phyloP scores from a whole-genome alignment of 2,888 invertebrate species.

The Trilocha varians region DNA sequence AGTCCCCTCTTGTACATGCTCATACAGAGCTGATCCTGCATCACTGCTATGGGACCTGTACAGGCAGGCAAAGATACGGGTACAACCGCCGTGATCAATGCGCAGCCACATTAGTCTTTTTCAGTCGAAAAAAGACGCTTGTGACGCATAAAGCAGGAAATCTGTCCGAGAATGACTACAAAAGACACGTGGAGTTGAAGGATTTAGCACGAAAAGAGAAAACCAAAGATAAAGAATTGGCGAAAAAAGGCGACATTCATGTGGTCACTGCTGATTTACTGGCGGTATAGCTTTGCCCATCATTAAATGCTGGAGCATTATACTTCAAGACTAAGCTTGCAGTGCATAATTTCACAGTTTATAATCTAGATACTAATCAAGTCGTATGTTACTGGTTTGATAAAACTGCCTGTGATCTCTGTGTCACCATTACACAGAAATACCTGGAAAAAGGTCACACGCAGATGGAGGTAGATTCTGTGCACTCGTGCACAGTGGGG shows the following conservation, averaged over 20 bases:
- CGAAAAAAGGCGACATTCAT: slow-evolving; percentile 11
- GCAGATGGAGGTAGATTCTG: too few species aligned
- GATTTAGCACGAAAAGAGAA: slow-evolving; percentile 10
- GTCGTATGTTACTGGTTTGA: slow-evolving; percentile 14
- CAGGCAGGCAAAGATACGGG: too few species aligned
- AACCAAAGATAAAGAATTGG: too few species aligned
- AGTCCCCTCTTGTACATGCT: too few species aligned
- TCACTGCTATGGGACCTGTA: too few species aligned
- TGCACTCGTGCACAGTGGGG: too few species aligned
- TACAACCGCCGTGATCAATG: too few species aligned
- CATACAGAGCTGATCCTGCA: too few species aligned
- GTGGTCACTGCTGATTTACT: slow-evolving; percentile 19
- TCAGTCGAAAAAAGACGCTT: slow-evolving; percentile 19
- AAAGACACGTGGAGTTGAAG: slow-evolving; percentile 12
- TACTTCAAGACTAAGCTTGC: slow-evolving; percentile 27
- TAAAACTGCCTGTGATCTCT: slow-evolving; percentile 9
- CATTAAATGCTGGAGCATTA: slow-evolving; percentile 19
- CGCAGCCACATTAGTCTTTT: too few species aligned
- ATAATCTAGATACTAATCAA: slow-evolving; percentile 16
- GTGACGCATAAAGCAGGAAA: slow-evolving; percentile 19
- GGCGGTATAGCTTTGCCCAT: slow-evolving; percentile 23
- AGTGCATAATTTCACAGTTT: slow-evolving; percentile 26
- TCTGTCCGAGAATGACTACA: slow-evolving; percentile 12
- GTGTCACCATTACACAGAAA: too few species aligned
- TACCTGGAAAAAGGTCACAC: too few species aligned